Conservation (phyloP, 1,140 invertebrate genomes). For the Drosophila navojoa region DNA sequence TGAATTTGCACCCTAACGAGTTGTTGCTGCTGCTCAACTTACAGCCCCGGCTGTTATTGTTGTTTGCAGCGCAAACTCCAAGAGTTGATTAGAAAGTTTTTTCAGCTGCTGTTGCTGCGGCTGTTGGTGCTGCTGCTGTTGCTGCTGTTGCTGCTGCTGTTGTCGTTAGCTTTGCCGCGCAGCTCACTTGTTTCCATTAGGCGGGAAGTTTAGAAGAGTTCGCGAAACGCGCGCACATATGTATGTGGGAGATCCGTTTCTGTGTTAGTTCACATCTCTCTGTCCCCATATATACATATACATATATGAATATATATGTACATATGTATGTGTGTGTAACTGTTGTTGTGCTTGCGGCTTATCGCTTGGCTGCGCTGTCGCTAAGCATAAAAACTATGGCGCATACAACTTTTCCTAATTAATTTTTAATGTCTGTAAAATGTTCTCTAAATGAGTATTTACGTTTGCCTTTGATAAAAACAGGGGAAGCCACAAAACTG, state of each 20-base stretch:
- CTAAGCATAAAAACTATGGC: conserved; percentile 73
- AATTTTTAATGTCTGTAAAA: conserved; percentile 80
- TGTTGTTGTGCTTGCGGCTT: conserved; percentile 35
- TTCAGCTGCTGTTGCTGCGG: conserved; percentile 47
- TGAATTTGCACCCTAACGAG: conserved; percentile 56
- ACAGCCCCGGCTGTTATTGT: conserved; percentile 17
- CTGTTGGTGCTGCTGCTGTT: conserved; percentile 4
- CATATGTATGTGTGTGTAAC: conserved; percentile 6
- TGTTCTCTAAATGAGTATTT: conserved; percentile 66
- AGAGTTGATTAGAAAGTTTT: conserved; percentile 76
- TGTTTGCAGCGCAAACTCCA: conserved; percentile 53
- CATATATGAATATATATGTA: neutral
- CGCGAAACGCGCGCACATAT: conserved; percentile 43
- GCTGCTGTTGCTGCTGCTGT: conserved; percentile 29
- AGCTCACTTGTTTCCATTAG: conserved; percentile 46
- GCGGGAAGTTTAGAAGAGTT: conserved; percentile 42
- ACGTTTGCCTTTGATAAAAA: conserved; percentile 30
- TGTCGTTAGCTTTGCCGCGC: conserved; percentile 37
- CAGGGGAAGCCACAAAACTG: conserved; percentile 36
- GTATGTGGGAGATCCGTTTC: conserved; percentile 44
- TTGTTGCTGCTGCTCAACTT: conserved; percentile 29
- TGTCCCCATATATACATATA: neutral
- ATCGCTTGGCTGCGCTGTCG: conserved; percentile 68
- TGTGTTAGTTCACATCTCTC: neutral
- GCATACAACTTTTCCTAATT: conserved; percentile 73